Percentiles rank a stretch among this genome's conserved stretches.
Conservation (phyloP, 2,888 invertebrate genomes). For the Andrena praecox region DNA sequence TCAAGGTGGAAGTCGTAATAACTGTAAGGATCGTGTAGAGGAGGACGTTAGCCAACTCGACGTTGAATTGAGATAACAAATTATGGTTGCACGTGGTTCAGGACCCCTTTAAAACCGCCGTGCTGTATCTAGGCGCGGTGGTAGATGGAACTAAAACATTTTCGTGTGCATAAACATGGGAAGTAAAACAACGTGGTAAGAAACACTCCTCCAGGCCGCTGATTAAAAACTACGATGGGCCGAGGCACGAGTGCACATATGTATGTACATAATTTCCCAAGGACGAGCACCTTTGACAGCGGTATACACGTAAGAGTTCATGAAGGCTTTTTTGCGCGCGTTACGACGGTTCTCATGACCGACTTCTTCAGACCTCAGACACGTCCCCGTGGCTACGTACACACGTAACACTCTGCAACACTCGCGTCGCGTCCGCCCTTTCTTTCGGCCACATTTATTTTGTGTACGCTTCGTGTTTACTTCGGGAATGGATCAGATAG, state of each 20-base stretch:
- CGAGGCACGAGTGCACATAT: not conserved
- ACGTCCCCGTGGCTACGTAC: not conserved
- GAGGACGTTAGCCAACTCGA: slow-evolving; percentile 21
- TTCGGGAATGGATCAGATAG: not conserved
- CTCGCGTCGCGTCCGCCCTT: slow-evolving; percentile 23
- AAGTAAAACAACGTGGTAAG: not conserved
- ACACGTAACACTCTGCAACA: not conserved
- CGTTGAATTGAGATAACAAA: slow-evolving; percentile 32
- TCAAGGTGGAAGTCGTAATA: not conserved
- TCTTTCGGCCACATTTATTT: slow-evolving; percentile 57
- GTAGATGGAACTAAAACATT: slow-evolving; percentile 1
- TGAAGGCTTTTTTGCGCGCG: slow-evolving; percentile 26
- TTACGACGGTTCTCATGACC: slow-evolving; percentile 31
- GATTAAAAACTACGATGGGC: slow-evolving; percentile 36
- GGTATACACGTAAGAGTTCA: slow-evolving; percentile 4
- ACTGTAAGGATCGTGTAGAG: not conserved
- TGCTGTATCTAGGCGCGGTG: no score
- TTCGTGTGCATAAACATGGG: not conserved
- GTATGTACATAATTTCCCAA: slow-evolving; percentile 18
- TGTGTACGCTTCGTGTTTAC: not conserved
- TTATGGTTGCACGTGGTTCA: slow-evolving; percentile 2
- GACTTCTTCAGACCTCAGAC: slow-evolving; percentile 42
- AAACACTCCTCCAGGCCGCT: not conserved
- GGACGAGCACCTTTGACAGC: not conserved
- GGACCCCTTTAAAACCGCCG: not conserved